Base-by-base conservation (phyloP, 2,888 invertebrate species). In the Phanerotoma sp. region DNA sequence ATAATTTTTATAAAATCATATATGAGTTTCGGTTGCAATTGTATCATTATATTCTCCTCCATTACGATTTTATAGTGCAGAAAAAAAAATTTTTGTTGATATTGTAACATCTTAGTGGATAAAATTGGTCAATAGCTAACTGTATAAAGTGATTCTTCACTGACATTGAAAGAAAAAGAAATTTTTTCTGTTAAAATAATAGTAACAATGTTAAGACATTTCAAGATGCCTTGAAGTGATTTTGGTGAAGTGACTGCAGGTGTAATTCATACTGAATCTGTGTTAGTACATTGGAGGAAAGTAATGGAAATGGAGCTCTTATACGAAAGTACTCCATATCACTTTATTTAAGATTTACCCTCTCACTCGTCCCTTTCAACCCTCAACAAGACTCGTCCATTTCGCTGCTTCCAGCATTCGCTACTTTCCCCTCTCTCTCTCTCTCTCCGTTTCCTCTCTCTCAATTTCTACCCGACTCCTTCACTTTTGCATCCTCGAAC, bases 321-420 rank as follows among this genome's bases (percentile, higher is more conserved):
- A 74, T 77, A 77, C 75, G 73, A 73, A 75, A 77, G 76, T 74
- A 76, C 77, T 77, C 76, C 76, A 76, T 76, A 76, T 76, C 77
- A 76, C 76, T 75, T 77, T 76, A 76, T 76, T 77, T 77, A 77
- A 76, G 76, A 76, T 76, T 75, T 77, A 75, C 75, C 75, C 74
- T 76, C 77, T 75, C 72, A 65, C 72, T 70, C 72, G 68, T 70
- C 74, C 73, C 73, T 75, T 76, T 74, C 73, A 74, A 71, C 72
- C 75, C 72, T 72, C 74, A 74, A 76, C 77, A 75, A 76, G 76
- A 75, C 75, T 76, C 74, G 75, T 76, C 76, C 75, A 76, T 76
- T 76, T 76, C 74, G 72, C 70, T 66, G 71, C 66, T 66, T 66
- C 65, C 58, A 62, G 62, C 41, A 33, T 25, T 25, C 25, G 45